phyloP scores from a whole-genome alignment of 2,113 vertebrate species.

The Catagonus wagneri region DNA sequence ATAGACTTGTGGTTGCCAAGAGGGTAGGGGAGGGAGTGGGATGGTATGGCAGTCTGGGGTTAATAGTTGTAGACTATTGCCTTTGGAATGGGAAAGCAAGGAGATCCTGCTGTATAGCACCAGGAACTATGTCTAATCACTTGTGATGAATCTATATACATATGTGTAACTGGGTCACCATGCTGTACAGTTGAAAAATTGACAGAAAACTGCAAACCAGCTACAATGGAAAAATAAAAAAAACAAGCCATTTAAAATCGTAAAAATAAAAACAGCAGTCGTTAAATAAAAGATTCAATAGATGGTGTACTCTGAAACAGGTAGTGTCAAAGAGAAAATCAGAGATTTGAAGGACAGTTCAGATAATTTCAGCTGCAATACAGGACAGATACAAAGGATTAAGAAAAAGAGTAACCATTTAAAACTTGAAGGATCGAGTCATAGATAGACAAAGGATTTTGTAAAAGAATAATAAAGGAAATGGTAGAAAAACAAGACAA shows the following conservation, averaged over 20 bases:
- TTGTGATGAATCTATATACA: too few species aligned
- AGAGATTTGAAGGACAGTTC: not conserved
- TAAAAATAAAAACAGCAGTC: not conserved
- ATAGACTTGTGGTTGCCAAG: too few species aligned
- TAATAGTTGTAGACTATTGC: too few species aligned
- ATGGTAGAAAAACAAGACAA: not conserved
- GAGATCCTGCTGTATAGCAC: too few species aligned
- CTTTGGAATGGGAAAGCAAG: too few species aligned
- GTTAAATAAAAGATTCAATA: not conserved
- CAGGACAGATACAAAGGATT: not conserved
- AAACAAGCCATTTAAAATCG: not conserved
- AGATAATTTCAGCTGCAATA: not conserved
- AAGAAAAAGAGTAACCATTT: not conserved
- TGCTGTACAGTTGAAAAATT: too few species aligned
- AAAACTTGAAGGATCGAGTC: not conserved
- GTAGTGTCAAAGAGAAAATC: not conserved
- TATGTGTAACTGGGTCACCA: too few species aligned
- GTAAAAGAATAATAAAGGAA: not conserved
- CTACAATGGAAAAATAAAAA: too few species aligned
- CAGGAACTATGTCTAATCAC: too few species aligned
- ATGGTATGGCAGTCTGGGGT: too few species aligned
- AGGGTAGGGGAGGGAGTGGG: too few species aligned
- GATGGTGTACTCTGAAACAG: not conserved
- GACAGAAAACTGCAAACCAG: too few species aligned
- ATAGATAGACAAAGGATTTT: not conserved